Base-by-base conservation (phyloP, 2,888 invertebrate species). In the Operophtera brumata region DNA sequence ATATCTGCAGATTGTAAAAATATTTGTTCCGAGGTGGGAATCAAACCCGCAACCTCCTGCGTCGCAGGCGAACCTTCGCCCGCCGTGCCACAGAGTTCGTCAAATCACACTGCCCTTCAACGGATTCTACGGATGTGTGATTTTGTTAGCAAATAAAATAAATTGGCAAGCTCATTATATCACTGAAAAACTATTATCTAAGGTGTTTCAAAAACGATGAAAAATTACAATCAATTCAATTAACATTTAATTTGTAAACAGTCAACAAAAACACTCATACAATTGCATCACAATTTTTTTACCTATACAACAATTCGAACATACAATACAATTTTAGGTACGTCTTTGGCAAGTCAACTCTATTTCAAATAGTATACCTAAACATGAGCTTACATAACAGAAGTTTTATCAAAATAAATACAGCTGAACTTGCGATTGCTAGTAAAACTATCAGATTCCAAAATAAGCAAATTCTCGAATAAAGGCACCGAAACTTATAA, bases 191-290 rank as follows among this genome's bases (percentile, higher is more conserved):
- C n/a, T n/a, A n/a, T n/a, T n/a, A n/a, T n/a, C n/a, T n/a, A n/a
- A n/a, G n/a, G n/a, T n/a, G n/a, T n/a, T n/a, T n/a, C 20, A 3
- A 20, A 20, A 20, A 20, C 2, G 20, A 4, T 20, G 20, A 3
- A 20, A 20, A 36, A 41, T 57, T 69, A 64, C 26, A 41, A 48
- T 37, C 64, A 48, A 64, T 69, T 69, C 59, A 65, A 65, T 70
- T 72, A 77, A 78, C 73, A 77, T 78, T 78, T 82, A 81, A 78
- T 86, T 81, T 84, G 82, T 82, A 83, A 84, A 86, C 84, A 82
- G 75, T 75, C 82, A 86, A 86, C 81, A 82, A 77, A 82, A 71
- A 76, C 80, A 79, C 73, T 66, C 79, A 72, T 70, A 71, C 72
- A 71, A 71, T 65, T 54, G 53, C 78, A 75, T 76, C 74, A 73